A percentile compares a stretch with the other conserved stretches of the same genome.
Evolutionary conservation across 2,888 invertebrate species (phyloP).

Genomic region (Dicranocentrus wangi): DNA sequence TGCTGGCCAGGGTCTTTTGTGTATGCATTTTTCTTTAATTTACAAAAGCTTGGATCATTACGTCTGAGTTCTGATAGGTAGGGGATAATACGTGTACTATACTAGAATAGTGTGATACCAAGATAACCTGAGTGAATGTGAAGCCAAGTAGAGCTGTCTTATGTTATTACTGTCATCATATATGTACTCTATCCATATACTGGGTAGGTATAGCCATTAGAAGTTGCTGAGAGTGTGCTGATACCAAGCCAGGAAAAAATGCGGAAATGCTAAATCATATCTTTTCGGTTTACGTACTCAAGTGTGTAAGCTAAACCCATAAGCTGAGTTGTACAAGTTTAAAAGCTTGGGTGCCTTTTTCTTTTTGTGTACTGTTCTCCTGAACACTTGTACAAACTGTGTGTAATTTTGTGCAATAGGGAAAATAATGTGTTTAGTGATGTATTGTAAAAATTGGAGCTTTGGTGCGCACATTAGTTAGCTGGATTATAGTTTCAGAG

Average conservation of each 20-base stretch:
- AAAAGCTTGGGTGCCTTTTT: not conserved
- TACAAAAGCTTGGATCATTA: not conserved
- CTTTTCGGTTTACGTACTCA: slow-evolving; percentile 33
- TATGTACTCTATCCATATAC: slow-evolving; percentile 7
- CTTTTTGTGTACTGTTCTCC: not conserved
- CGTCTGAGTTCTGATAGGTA: not conserved
- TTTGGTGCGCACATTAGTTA: not conserved
- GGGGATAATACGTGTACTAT: not conserved
- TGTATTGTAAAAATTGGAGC: not conserved
- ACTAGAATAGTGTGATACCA: not conserved
- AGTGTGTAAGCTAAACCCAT: not conserved
- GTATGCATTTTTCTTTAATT: slow-evolving; percentile 1
- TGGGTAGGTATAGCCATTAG: slow-evolving; percentile 11
- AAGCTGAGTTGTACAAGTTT: not conserved
- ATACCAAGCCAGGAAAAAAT: slow-evolving; percentile 35
- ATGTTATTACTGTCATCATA: slow-evolving; percentile 18
- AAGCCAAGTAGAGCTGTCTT: not conserved
- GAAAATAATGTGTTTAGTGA: too few species aligned
- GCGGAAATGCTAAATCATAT: slow-evolving; percentile 42
- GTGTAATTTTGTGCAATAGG: not conserved
- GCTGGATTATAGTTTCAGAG: not conserved
- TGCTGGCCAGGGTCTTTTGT: slow-evolving; percentile 7
- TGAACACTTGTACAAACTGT: slow-evolving; percentile 44
- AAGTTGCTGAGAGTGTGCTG: not conserved
- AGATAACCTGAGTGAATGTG: not conserved